These are phyloP conservation scores for Bothrops alternatus DNA, from an alignment of 2,797 vertebrate genomes.

Conservation along the genomic window DNA sequence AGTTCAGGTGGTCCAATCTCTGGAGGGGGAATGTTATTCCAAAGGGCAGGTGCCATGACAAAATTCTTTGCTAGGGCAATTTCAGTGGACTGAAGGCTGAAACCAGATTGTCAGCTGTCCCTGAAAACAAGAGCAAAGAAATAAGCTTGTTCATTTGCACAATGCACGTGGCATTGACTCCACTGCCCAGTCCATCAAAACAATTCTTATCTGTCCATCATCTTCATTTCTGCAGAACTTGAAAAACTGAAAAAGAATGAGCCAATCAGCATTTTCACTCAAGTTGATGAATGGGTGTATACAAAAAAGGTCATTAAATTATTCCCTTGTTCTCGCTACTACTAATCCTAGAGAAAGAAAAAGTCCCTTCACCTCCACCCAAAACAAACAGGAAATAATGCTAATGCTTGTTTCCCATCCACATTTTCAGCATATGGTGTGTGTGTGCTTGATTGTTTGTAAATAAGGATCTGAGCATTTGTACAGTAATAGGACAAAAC, in stretches of 20 bases:
- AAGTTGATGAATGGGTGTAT: background rate
- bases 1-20: background rate
- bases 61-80: background rate
- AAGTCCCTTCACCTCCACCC: background rate
- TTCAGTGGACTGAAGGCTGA: background rate
- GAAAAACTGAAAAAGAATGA: background rate
- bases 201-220: background rate
- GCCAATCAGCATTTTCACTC: background rate
- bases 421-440: background rate
- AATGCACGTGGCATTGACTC: background rate
- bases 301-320: background rate
- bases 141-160: background rate
- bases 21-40: background rate
- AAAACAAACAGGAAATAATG: background rate
- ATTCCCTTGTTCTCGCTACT: background rate
- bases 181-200: background rate
- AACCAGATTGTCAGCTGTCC: background rate
- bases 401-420: background rate
- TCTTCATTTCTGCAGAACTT: background rate
- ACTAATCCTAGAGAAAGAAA: background rate
- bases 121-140: background rate
- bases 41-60: background rate
- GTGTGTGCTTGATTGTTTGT: background rate
- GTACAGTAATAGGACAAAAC: background rate
- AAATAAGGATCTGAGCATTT: background rate